Conservation (phyloP, 2,797 vertebrate species). For the Enteromius treurensis region DNA sequence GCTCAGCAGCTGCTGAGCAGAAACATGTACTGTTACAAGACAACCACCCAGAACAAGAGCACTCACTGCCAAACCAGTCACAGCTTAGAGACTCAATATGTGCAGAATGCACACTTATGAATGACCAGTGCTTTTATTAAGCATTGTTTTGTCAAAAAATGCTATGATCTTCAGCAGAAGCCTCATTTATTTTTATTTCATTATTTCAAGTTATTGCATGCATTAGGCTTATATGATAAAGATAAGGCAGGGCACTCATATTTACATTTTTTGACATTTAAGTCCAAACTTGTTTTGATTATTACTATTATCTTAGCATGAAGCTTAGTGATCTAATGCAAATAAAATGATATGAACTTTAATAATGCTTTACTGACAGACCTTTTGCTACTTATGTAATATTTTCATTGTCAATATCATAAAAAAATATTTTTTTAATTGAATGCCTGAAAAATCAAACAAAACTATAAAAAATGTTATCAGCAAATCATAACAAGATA, state of each 20-base stretch:
- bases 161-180: background rate
- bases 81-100: background rate
- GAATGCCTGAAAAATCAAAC: too few relatives aligned
- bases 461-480: background rate
- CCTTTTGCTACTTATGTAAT: too few relatives aligned
- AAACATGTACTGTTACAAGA: background rate
- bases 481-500: background rate
- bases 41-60: background rate
- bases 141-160: background rate
- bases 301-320: background rate
- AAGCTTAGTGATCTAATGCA: background rate
- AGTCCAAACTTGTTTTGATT: background rate
- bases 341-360: background rate
- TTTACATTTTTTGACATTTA: background rate
- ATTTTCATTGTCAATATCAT: too few relatives aligned
- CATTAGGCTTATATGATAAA: background rate
- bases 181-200: background rate
- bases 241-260: background rate
- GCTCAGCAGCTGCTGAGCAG: constrained; percentile 10
- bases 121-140: background rate
- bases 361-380: background rate
- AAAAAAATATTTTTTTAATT: too few relatives aligned
- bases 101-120: background rate
- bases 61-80: background rate
- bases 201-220: background rate